Base-by-base conservation (phyloP, 2,888 invertebrate species). In the Operophtera brumata region DNA sequence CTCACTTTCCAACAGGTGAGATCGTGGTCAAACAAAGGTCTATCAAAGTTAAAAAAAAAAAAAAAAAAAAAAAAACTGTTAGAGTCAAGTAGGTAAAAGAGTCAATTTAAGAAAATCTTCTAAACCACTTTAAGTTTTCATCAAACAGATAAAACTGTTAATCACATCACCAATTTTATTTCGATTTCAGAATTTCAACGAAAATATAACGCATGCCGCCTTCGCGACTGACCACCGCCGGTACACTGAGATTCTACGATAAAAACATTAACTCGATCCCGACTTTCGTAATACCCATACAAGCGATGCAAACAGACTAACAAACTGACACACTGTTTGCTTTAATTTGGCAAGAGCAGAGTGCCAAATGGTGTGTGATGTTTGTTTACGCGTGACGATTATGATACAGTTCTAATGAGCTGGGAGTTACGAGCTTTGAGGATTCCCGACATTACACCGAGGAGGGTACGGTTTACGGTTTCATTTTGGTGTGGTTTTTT, bases 211-310 rank as follows among this genome's bases (percentile, higher is more conserved):
- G n/a, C 37, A 44, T 7, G 47, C 13, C 14, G 77, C 75, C 78
- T 76, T 76, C 73, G 77, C 72, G 78, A 75, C 67, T 82, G 71
- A 66, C 63, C 72, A 70, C 75, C 79, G 75, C 71, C 77, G 71
- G 67, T 70, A 73, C 66, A 75, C 72, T 70, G 74, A 80, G 84
- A 84, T 32, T 45, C 49, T 84, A 86, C 83, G 84, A 86, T 84
- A 80, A 85, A 82, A 80, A 77, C 71, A 78, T 80, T 80, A 74
- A 69, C 66, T 69, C 69, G 60, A 65, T 69, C 67, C 69, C 70
- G 73, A 70, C 75, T 82, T 78, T 82, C 77, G 78, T 80, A 80
- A 80, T 80, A 79, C 73, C 77, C 77, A 77, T 66, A 71, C 65
- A 58, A 59, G 60, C 55, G 51, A 39, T 62, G 63, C 57, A 61